These are phyloP conservation scores for Pelodytes ibericus DNA, from an alignment of 2,797 vertebrate species.

Conservation along the genomic window DNA sequence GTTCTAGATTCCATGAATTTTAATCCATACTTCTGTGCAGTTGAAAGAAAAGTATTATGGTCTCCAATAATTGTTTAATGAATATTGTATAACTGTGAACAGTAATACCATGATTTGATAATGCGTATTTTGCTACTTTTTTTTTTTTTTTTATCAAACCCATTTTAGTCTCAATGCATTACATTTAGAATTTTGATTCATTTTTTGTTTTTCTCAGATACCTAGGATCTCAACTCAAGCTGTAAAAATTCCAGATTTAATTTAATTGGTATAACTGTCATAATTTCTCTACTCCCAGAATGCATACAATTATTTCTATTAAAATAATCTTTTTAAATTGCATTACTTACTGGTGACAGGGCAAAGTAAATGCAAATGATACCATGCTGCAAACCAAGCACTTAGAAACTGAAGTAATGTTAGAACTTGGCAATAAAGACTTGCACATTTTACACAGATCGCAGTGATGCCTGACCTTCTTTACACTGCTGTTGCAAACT, in stretches of 20 bases:
- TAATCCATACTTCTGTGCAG: too few species aligned
- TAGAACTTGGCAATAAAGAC: too few species aligned
- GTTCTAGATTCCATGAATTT: too few species aligned
- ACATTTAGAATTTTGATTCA: not conserved
- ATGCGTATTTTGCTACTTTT: not conserved
- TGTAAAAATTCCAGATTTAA: not conserved
- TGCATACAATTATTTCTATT: constrained; percentile 18
- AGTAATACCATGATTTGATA: not conserved
- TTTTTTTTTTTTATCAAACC: not conserved
- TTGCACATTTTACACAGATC: too few species aligned
- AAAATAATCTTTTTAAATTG: constrained; percentile 5
- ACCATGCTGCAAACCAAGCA: not conserved
- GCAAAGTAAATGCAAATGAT: constrained; percentile 2
- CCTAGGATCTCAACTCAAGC: constrained; percentile 5
- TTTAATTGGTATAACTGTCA: constrained; percentile 24
- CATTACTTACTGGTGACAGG: not conserved
- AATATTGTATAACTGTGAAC: not conserved
- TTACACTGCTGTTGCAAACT: too few species aligned
- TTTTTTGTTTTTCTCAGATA: constrained; percentile 6
- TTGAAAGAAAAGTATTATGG: too few species aligned
- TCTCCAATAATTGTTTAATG: not conserved
- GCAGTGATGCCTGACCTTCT: too few species aligned
- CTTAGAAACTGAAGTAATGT: not conserved
- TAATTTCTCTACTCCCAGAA: not conserved
- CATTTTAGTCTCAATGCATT: not conserved